Evolutionary conservation across 1,140 invertebrate genomes (phyloP), one percentile per base, ranked within the genome.

Genomic region (Mamestra configurata): DNA sequence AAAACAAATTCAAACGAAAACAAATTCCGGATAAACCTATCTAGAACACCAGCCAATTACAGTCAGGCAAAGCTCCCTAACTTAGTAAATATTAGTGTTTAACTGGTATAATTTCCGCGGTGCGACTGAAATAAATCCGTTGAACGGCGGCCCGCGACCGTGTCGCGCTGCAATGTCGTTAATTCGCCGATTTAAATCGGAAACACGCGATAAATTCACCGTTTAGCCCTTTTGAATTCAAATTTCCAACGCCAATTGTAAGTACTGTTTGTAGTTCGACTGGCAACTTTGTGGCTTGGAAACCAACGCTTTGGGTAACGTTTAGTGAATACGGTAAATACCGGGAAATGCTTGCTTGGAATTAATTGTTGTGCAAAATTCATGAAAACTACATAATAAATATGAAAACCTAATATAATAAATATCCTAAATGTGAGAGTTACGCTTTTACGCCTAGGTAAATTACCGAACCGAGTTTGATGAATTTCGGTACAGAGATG

Each of bases 121-220:
- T 79, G 55, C 82, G 76, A 64, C 82, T 77, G 79, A 82, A 91
- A 92, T 92, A 88, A 93, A 90, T 88, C 82, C 84, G 82, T 79
- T 81, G 89, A 92, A 90, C 85, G 84, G 77, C 84, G 82, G 70
- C 79, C 81, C 85, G 77, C 85, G 83, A 64, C 79, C 81, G 82
- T 80, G 83, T 77, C 73, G 77, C 76, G 66, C 82, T 72, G 84
- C 86, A 83, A 82, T 88, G 87, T 89, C 88, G 91, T 92, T 92
- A 92, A 93, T 92, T 90, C 86, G 89, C 84, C 89, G 90, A 92
- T 92, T 93, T 89, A 92, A 92, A 93, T 93, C 91, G 90, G 90
- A 91, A 92, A 91, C 90, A 92, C 86, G 89, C 92, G 88, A 93
- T 93, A 91, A 91, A 93, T 93, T 90, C 75, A 81, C 82, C 86